Percentiles rank a stretch among this genome's conserved stretches.
Evolutionary conservation across 2,888 invertebrate genomes (phyloP).

Genomic region (Andrena bucephala): DNA sequence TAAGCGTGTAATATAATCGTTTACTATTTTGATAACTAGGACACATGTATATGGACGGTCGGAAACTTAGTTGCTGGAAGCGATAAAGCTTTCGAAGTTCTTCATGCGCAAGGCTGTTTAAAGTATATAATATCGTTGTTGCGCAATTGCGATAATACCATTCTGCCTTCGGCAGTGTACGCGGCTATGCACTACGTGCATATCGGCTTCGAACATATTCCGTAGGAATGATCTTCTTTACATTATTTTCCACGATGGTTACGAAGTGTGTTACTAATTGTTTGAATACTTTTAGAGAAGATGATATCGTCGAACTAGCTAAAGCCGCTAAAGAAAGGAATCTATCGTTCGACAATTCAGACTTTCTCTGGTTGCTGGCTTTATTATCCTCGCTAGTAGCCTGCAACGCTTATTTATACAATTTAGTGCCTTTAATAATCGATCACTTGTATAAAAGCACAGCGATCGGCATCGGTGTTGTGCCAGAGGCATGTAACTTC

Average conservation of each 20-base stretch:
- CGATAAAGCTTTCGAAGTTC: slow-evolving; percentile 74
- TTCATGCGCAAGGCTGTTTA: slow-evolving; percentile 80
- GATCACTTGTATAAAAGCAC: slow-evolving; percentile 65
- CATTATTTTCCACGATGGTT: neutral
- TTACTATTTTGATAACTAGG: slow-evolving; percentile 69
- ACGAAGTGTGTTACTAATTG: neutral
- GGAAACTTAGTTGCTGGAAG: slow-evolving; percentile 81
- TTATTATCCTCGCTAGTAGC: slow-evolving; percentile 76
- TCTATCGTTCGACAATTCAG: slow-evolving; percentile 60
- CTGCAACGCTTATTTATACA: slow-evolving; percentile 64
- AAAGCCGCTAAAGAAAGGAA: slow-evolving; percentile 60
- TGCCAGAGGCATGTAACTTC: slow-evolving; percentile 62
- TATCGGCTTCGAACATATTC: slow-evolving; percentile 70
- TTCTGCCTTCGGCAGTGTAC: slow-evolving; percentile 78
- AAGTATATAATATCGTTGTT: slow-evolving; percentile 74
- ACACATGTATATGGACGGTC: slow-evolving; percentile 82
- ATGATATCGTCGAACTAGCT: slow-evolving; percentile 72
- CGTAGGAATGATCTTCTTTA: slow-evolving; percentile 70
- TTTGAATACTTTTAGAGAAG: slow-evolving; percentile 69
- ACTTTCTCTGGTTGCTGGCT: slow-evolving; percentile 79
- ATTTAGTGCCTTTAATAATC: slow-evolving; percentile 58
- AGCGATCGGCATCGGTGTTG: slow-evolving; percentile 45
- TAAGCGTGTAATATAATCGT: neutral
- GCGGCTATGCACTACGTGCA: slow-evolving; percentile 76
- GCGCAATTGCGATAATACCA: slow-evolving; percentile 67